Percentiles rank a stretch among this genome's conserved stretches.
Conservation (phyloP, 2,888 invertebrate genomes). For the Calameuta idolon region DNA sequence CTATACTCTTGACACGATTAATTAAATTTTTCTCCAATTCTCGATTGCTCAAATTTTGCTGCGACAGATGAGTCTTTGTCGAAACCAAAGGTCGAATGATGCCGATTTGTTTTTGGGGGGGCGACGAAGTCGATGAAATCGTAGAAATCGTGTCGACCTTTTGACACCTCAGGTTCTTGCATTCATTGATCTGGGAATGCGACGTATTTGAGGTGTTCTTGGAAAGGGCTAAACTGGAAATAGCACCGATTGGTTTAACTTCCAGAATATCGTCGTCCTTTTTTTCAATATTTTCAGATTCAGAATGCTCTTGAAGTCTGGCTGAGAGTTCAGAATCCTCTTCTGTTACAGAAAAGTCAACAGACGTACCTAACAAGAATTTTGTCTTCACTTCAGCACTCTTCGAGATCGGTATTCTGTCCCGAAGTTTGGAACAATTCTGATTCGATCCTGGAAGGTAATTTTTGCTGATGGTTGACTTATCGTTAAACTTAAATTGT, state of each 20-base stretch:
- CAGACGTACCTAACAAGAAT: not conserved
- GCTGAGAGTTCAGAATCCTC: constrained; percentile 20
- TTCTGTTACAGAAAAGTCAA: not conserved
- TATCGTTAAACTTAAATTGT: constrained; percentile 72
- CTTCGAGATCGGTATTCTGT: constrained; percentile 19
- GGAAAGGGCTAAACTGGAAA: constrained; percentile 53
- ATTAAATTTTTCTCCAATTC: constrained; percentile 79
- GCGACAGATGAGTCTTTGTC: constrained; percentile 61
- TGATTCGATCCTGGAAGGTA: constrained; percentile 57
- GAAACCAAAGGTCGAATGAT: constrained; percentile 69
- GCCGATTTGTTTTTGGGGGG: constrained; percentile 69
- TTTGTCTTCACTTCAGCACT: not conserved
- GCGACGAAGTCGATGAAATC: constrained; percentile 35
- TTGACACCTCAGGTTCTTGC: constrained; percentile 52
- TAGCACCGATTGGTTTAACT: constrained; percentile 54
- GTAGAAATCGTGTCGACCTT: constrained; percentile 44
- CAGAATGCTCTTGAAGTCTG: constrained; percentile 38
- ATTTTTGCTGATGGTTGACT: constrained; percentile 50
- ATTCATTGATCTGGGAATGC: constrained; percentile 52
- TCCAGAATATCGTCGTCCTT: constrained; percentile 23
- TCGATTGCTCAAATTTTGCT: constrained; percentile 70
- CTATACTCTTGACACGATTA: constrained; percentile 74
- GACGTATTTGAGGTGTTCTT: constrained; percentile 46
- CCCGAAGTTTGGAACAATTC: constrained; percentile 33
- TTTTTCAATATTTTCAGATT: constrained; percentile 27